These are phyloP conservation scores for Drosophila subobscura DNA, from an alignment of 1,140 invertebrate species.

Conservation along the genomic window DNA sequence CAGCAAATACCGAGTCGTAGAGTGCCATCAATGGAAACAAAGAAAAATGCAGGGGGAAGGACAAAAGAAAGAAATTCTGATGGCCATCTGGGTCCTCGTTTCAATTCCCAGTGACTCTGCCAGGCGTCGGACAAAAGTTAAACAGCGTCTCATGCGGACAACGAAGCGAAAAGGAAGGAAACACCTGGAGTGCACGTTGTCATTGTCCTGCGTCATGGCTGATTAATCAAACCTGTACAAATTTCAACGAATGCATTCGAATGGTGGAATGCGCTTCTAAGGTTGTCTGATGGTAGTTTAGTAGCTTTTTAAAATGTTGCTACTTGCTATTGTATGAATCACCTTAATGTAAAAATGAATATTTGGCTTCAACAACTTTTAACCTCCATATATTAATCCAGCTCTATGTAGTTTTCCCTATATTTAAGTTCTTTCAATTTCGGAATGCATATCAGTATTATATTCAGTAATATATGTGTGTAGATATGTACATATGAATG, in stretches of 20 bases:
- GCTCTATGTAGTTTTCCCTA: too few relatives aligned
- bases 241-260: not conserved
- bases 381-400: too few relatives aligned
- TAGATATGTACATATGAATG: too few relatives aligned
- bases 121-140: conserved; percentile 46
- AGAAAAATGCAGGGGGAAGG: conserved; percentile 20
- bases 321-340: too few relatives aligned
- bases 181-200: conserved; percentile 33
- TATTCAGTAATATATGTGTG: too few relatives aligned
- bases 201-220: conserved; percentile 25
- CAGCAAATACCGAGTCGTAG: not conserved
- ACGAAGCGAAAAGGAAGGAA: conserved; percentile 17
- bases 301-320: not conserved
- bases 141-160: conserved; percentile 3
- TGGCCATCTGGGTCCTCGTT: conserved; percentile 47
- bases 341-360: too few relatives aligned
- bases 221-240: conserved; percentile 1
- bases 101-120: conserved; percentile 45
- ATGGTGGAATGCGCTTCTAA: conserved; percentile 25
- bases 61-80: conserved; percentile 25
- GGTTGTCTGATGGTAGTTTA: not conserved
- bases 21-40: conserved; percentile 35
- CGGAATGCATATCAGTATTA: too few relatives aligned
- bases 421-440: too few relatives aligned
- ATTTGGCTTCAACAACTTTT: too few relatives aligned